Base-by-base conservation (phyloP, 2,113 vertebrate species). In the Hypomesus transpacificus region DNA sequence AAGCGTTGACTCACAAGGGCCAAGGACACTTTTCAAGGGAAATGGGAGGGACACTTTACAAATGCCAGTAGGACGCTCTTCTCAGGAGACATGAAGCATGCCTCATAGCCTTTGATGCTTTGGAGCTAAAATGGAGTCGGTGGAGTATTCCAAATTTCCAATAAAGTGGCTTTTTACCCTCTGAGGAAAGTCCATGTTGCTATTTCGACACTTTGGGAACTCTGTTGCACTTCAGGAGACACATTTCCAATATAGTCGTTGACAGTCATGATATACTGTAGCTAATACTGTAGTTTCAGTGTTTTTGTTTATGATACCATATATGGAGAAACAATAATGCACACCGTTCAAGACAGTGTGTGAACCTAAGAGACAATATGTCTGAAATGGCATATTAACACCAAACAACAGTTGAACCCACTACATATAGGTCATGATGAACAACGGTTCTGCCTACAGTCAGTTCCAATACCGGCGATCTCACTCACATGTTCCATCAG, bases 401-500 rank as follows among this genome's bases (percentile, higher is more conserved):
- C 46, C 69, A 56, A 46, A 46, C 46, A 17, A n/a, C 56, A 26
- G 16, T 26, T 39, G 39, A 14, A 5, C 39, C 39, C 13, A 11
- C 39, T 46, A 46, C 39, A 46, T 46, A 9, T 46, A 46, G 39
- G 39, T 46, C 39, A 46, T 13, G 39, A 46, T 13, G 39, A 46
- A 46, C 39, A 46, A 46, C 7, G 39, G 39, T 46, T 46, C 9
- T 46, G 7, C 39, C 39, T 7, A 34, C 31, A 34, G 31, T 46
- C 39, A 13, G 39, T 46, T 46, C 39, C 7, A 46, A 46, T 9
- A 2, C 13, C 21, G 11, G 28, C 5, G 18, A 50, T 21, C 14
- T 68, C 56, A 96, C 97, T 97, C 88, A 99, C 97, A 0, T 99
- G 97, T 84, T 99, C 97, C 3, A 99, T 97, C 70, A 99, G 96